phyloP scores from a whole-genome alignment of 2,888 invertebrate genomes.

The Agriotes lineatus region DNA sequence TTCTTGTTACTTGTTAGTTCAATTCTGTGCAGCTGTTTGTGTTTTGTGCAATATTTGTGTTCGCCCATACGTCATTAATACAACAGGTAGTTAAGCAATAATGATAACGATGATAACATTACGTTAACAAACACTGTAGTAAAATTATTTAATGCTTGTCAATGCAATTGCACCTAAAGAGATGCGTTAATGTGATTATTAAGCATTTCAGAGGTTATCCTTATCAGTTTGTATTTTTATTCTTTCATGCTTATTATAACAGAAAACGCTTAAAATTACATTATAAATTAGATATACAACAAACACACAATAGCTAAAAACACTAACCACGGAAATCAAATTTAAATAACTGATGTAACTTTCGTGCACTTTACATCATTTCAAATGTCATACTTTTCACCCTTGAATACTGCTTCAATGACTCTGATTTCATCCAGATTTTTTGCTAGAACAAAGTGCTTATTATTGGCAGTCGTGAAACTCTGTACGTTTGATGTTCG shows the following conservation, averaged over 20 bases:
- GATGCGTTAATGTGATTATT: background rate
- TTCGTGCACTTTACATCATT: constrained; percentile 21
- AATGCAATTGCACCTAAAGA: background rate
- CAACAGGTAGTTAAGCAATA: background rate
- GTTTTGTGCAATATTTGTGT: background rate
- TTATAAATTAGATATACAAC: background rate
- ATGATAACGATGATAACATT: background rate
- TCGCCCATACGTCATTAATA: background rate
- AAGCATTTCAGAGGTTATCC: constrained; percentile 1
- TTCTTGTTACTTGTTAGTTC: background rate
- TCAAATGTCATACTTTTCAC: constrained; percentile 36
- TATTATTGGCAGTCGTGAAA: constrained; percentile 51
- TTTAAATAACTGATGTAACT: constrained; percentile 15
- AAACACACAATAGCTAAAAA: background rate
- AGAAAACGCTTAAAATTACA: background rate
- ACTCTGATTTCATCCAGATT: constrained; percentile 53
- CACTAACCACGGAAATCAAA: background rate
- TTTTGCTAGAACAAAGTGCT: constrained; percentile 57
- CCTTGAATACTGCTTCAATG: constrained; percentile 59
- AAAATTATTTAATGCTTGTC: background rate
- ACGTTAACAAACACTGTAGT: background rate
- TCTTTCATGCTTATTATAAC: background rate
- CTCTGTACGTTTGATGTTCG: constrained; percentile 49
- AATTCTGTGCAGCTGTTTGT: constrained; percentile 1
- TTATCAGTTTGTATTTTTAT: background rate